phyloP scores from a whole-genome alignment of 2,797 vertebrate species.

The Chromobotia macracanthus region DNA sequence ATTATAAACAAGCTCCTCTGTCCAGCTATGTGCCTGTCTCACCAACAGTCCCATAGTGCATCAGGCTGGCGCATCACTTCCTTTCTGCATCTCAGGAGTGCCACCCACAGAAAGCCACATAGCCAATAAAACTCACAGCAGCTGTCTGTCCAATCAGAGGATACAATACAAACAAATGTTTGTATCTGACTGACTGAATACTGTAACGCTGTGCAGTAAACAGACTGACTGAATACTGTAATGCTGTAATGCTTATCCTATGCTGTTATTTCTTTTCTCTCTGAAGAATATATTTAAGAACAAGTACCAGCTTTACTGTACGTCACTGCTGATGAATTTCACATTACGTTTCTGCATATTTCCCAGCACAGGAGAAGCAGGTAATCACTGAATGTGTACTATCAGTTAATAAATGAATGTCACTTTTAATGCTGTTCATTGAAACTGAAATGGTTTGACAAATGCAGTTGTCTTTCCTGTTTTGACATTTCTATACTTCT shows the following conservation, averaged over 20 bases:
- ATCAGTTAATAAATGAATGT: conserved; percentile 34
- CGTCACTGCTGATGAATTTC: conserved; percentile 14
- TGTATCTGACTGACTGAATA: too few relatives aligned
- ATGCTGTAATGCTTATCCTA: conserved; percentile 39
- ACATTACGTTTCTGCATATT: conserved; percentile 23
- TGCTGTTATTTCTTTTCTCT: conserved; percentile 18
- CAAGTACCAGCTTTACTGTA: conserved; percentile 32
- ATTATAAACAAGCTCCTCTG: conserved; percentile 43
- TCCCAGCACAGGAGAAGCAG: conserved; percentile 36
- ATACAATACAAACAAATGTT: too few relatives aligned
- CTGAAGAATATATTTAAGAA: conserved; percentile 29
- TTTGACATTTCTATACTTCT: background rate
- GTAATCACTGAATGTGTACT: conserved; percentile 31
- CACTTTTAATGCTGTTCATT: conserved; percentile 2
- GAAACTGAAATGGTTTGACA: background rate
- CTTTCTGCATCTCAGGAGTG: conserved; percentile 41
- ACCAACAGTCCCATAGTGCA: conserved; percentile 44
- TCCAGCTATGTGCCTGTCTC: conserved; percentile 43
- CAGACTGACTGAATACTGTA: background rate
- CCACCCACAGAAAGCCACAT: conserved; percentile 39
- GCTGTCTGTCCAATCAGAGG: conserved; percentile 11
- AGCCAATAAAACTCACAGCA: conserved; percentile 35
- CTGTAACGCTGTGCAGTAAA: background rate
- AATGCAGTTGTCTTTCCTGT: too few relatives aligned
- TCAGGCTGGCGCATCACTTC: conserved; percentile 16